Evolutionary conservation across 2,113 vertebrate genomes (phyloP), one percentile per base, ranked within the genome.

Genomic region (Pelmatolapia mariae): DNA sequence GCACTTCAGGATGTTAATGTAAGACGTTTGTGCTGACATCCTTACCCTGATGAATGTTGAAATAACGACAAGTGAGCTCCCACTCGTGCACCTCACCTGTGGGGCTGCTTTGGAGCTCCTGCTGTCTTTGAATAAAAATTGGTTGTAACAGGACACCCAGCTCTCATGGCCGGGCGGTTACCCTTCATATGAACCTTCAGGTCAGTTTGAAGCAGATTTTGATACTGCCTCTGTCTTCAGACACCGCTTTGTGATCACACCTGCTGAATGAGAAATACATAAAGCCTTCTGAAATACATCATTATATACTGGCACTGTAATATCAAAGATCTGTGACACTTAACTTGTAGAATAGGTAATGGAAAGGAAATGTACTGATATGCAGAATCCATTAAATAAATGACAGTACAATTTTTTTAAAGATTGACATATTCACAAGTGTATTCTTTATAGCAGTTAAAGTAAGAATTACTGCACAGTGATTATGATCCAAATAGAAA

Each of bases 101-200:
- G 29, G 16, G 2, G 15, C 24, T 29, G 43, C 0, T 47, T 47
- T 18, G 22, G 40, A 47, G 24, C 5, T 76, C 15, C 4, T 47
- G 43, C 24, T 31, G 24, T 47, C 6, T 76, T 50, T 29, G 24
- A 31, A 76, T 47, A 31, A 8, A 76, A 50, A 0, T 47, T 50
- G 9, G 16, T 47, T 29, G 13, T 19, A 76, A 29, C 71, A 29
- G 10, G 71, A 76, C 22, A 47, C 24, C 24, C 24, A 12, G 71
- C 24, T 76, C 24, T 31, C 43, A 1, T 50, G 0, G 6, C 71
- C 6, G 0, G 71, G 71, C 4, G 0, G 4, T 19, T 47, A 29
- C 3, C 24, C 43, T 76, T 76, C 1, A 0, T 50, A 19, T 76
- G 71, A 31, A 31, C 16, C 43, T 4, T 19, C 10, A 0, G 43